Percentiles rank a stretch among this genome's conserved stretches.
Evolutionary conservation across 2,113 vertebrate species (phyloP).

Genomic region (Phodopus roborovskii): DNA sequence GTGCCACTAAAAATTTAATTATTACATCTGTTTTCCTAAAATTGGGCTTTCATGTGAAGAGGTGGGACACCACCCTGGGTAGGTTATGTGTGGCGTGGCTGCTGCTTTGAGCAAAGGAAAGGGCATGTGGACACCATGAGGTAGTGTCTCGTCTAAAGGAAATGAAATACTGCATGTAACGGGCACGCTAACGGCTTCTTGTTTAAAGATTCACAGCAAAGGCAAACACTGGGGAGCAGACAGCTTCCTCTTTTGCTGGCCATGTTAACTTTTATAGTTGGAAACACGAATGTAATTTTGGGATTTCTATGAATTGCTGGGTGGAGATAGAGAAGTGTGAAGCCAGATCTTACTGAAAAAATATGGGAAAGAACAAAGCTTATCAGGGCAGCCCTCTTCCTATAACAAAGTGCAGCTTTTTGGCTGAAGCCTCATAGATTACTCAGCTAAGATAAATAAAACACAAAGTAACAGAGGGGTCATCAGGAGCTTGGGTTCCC

Average conservation of each 20-base stretch:
- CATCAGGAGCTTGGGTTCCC: fast-evolving
- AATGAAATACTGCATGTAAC: constrained; percentile 68
- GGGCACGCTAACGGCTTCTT: constrained; percentile 66
- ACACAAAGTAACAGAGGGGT: neutral
- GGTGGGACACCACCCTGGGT: neutral
- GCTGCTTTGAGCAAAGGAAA: constrained; percentile 35
- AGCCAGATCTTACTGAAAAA: constrained; percentile 59
- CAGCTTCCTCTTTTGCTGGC: constrained; percentile 55
- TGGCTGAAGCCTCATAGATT: neutral
- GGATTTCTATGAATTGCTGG: constrained; percentile 37
- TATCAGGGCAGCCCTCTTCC: neutral
- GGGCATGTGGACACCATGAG: constrained; percentile 51
- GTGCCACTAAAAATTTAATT: neutral
- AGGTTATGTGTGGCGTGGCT: neutral
- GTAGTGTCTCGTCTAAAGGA: constrained; percentile 73
- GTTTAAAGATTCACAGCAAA: constrained; percentile 66
- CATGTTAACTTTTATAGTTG: constrained; percentile 59
- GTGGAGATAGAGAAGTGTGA: constrained; percentile 16
- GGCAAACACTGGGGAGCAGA: constrained; percentile 45
- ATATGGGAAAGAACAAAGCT: neutral
- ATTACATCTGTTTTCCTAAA: constrained; percentile 8
- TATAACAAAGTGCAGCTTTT: neutral
- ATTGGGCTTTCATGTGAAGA: neutral
- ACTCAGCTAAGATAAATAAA: neutral
- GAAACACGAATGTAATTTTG: constrained; percentile 58